Evolutionary conservation across 2,797 vertebrate species (phyloP).

Genomic region (Tiaroga cobitis): DNA sequence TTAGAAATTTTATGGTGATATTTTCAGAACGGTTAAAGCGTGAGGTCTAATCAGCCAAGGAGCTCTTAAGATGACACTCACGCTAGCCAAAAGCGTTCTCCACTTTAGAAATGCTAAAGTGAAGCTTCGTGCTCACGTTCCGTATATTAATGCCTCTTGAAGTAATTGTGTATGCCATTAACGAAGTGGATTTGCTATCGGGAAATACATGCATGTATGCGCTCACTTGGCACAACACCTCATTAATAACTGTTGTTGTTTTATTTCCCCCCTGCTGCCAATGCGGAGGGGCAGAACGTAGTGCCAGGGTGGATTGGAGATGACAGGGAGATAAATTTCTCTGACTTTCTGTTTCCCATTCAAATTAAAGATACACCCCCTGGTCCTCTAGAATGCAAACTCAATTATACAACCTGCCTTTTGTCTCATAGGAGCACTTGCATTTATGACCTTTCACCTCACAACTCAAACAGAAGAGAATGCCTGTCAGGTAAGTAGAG

Average conservation of each 20-base stretch:
- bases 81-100: background rate
- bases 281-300: constrained; percentile 65
- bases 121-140: constrained; percentile 53
- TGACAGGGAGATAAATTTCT: constrained; percentile 83
- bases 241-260: constrained; percentile 86
- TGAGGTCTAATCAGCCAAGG: background rate
- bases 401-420: constrained; percentile 36
- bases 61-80: constrained; percentile 11
- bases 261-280: constrained; percentile 58
- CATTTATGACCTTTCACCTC: background rate
- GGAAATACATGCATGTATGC: constrained; percentile 77
- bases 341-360: constrained; percentile 72
- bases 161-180: constrained; percentile 86
- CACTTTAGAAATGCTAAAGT: constrained; percentile 15
- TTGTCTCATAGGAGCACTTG: constrained; percentile 12
- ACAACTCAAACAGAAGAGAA: constrained; percentile 65
- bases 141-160: constrained; percentile 80
- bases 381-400: constrained; percentile 37
- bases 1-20: constrained; percentile 3
- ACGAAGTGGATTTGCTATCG: constrained; percentile 86
- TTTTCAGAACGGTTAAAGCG: constrained; percentile 10
- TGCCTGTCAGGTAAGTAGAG: constrained; percentile 65
- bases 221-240: constrained; percentile 81
- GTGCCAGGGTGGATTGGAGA: constrained; percentile 68
- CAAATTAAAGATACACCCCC: constrained; percentile 66